Evolutionary conservation across 2,888 invertebrate genomes (phyloP).

Genomic region (Philaethria dido): DNA sequence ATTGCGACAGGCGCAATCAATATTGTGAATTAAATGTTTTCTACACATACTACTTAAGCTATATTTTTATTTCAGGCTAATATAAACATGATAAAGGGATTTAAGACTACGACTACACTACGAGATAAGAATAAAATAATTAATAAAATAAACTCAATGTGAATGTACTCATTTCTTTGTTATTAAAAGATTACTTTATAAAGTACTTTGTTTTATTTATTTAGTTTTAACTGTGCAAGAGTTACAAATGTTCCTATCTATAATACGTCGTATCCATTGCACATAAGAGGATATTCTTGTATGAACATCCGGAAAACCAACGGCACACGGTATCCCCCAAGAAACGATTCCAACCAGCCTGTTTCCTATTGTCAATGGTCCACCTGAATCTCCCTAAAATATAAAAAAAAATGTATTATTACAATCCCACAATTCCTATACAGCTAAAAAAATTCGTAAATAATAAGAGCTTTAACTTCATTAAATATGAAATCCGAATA

Average conservation of each 20-base stretch:
- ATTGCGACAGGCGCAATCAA: too few relatives aligned
- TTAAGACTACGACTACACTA: conserved; percentile 39
- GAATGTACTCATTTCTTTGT: not conserved
- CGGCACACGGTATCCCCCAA: conserved; percentile 78
- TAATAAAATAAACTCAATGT: conserved; percentile 6
- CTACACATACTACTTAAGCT: not conserved
- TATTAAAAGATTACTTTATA: not conserved
- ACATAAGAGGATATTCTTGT: conserved; percentile 67
- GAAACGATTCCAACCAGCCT: conserved; percentile 72
- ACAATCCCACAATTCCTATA: too few relatives aligned
- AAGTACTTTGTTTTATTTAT: not conserved
- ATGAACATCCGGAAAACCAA: conserved; percentile 78
- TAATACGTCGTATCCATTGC: conserved; percentile 60
- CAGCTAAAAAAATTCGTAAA: too few relatives aligned
- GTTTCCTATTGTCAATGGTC: conserved; percentile 63
- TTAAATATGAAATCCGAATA: too few relatives aligned
- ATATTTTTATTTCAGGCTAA: conserved; percentile 49
- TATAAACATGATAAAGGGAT: conserved; percentile 45
- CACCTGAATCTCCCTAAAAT: conserved; percentile 78
- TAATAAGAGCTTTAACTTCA: too few relatives aligned
- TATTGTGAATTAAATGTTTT: not conserved
- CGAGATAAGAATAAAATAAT: conserved; percentile 2
- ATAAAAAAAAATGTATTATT: conserved; percentile 16
- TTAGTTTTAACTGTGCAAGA: not conserved
- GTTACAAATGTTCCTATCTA: conserved; percentile 39